A percentile compares a stretch with the other conserved stretches of the same genome.
These are phyloP conservation scores for Adelges cooleyi DNA, from an alignment of 1,140 invertebrate species.

Conservation along the genomic window DNA sequence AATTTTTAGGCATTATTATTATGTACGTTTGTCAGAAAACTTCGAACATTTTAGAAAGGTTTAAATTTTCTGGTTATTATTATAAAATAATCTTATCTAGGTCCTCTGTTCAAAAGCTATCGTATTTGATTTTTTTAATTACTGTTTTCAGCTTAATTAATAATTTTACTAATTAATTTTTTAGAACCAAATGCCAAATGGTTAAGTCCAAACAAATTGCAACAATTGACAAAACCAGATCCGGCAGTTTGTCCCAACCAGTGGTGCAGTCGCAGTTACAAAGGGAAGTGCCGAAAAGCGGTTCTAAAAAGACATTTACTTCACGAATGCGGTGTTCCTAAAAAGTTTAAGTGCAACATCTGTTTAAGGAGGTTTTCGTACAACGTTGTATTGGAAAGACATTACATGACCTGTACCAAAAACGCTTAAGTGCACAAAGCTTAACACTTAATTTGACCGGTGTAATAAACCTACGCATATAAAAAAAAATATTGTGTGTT, in stretches of 20 bases:
- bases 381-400: neutral
- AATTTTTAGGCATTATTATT: too few species aligned
- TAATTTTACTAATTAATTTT: too few species aligned
- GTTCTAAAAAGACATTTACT: slow-evolving; percentile 20
- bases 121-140: too few species aligned
- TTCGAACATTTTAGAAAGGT: too few species aligned
- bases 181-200: slow-evolving; percentile 12
- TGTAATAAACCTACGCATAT: too few species aligned
- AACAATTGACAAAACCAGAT: neutral
- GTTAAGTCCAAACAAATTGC: neutral
- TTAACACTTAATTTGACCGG: neutral
- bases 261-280: slow-evolving; percentile 6
- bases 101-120: too few species aligned
- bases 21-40: too few species aligned
- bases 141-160: too few species aligned
- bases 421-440: neutral
- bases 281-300: slow-evolving; percentile 13
- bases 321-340: slow-evolving; percentile 19
- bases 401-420: neutral
- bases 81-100: too few species aligned
- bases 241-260: slow-evolving; percentile 34
- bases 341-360: slow-evolving; percentile 9
- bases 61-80: too few species aligned
- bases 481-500: too few species aligned
- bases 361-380: slow-evolving; percentile 11